Conservation (phyloP, 2,888 invertebrate species). For the Rambutsinella grinnellia region DNA sequence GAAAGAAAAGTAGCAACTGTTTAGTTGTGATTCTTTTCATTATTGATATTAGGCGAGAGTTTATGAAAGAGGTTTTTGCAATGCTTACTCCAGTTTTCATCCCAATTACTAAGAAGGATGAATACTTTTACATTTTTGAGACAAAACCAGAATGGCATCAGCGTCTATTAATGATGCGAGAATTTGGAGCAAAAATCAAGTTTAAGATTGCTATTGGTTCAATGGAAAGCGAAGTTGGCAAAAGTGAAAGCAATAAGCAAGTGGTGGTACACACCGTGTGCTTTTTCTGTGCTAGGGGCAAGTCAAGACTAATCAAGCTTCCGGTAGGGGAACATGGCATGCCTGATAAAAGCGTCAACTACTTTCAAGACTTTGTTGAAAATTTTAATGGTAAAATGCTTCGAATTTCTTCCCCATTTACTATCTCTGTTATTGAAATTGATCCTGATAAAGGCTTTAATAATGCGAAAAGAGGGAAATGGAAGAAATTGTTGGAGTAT, state of each 20-base stretch:
- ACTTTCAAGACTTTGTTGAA: slow-evolving; percentile 55
- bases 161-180: slow-evolving; percentile 6
- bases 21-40: slow-evolving; percentile 12
- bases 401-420: too few species aligned
- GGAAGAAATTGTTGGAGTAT: too few species aligned
- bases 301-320: slow-evolving; percentile 22
- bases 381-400: slow-evolving; percentile 51
- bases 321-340: slow-evolving; percentile 7
- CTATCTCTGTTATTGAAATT: slow-evolving; percentile 52
- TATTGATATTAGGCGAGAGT: neutral
- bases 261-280: slow-evolving; percentile 20
- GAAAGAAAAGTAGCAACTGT: slow-evolving; percentile 1
- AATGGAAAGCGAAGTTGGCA: slow-evolving; percentile 3
- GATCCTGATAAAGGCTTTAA: slow-evolving; percentile 33
- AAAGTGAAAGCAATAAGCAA: too few species aligned
- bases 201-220: slow-evolving; percentile 18
- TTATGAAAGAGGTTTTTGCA: slow-evolving; percentile 3
- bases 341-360: slow-evolving; percentile 16
- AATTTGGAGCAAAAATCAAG: slow-evolving; percentile 25
- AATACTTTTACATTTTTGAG: slow-evolving; percentile 26
- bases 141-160: slow-evolving; percentile 7
- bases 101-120: slow-evolving; percentile 29
- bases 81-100: slow-evolving; percentile 23
- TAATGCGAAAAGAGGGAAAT: neutral
- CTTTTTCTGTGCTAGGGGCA: slow-evolving; percentile 43